Evolutionary conservation across 1,140 invertebrate genomes (phyloP).

Genomic region (Diachasma alloeum): DNA sequence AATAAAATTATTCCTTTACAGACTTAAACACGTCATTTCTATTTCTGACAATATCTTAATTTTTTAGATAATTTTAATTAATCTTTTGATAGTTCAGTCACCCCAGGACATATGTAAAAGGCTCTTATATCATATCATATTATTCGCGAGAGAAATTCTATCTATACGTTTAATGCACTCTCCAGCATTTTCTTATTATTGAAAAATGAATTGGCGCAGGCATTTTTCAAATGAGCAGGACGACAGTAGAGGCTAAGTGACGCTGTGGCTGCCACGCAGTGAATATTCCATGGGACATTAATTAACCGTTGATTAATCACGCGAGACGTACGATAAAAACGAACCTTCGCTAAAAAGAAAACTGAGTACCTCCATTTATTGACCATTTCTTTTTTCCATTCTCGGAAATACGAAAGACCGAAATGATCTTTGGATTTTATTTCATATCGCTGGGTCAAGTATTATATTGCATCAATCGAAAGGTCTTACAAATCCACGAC

Average conservation of each 20-base stretch:
- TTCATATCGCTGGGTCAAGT: too few relatives aligned
- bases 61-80: too few relatives aligned
- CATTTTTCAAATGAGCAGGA: neutral
- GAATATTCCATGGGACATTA: conserved; percentile 36
- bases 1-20: too few relatives aligned
- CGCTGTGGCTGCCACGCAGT: neutral
- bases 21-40: too few relatives aligned
- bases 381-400: neutral
- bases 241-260: neutral
- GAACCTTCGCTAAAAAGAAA: neutral
- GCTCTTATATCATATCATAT: neutral
- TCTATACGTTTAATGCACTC: neutral
- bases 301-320: conserved; percentile 55
- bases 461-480: too few relatives aligned
- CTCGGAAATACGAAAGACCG: too few relatives aligned
- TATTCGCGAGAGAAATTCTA: neutral
- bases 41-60: too few relatives aligned
- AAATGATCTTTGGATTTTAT: too few relatives aligned
- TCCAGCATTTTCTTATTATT: neutral
- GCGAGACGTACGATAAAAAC: conserved; percentile 44
- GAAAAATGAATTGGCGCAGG: neutral
- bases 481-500: too few relatives aligned
- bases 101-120: too few relatives aligned
- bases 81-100: too few relatives aligned
- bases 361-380: neutral